A percentile compares a stretch with the other conserved stretches of the same genome.
Conservation (phyloP, 2,888 invertebrate genomes). For the Julus scanicus region DNA sequence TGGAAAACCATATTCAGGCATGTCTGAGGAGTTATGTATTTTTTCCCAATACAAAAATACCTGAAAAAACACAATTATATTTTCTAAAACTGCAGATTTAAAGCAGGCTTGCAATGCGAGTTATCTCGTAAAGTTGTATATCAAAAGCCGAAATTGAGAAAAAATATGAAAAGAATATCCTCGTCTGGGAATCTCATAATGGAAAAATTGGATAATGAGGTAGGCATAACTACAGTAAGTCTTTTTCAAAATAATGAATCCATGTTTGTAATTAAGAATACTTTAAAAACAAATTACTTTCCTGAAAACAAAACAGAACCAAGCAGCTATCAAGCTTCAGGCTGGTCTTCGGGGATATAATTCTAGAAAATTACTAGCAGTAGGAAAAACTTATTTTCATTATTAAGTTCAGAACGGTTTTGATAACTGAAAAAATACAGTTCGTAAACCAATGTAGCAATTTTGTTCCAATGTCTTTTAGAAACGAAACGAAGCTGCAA, state of each 20-base stretch:
- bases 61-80: too few species aligned
- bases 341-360: neutral
- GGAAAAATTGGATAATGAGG: neutral
- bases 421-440: too few species aligned
- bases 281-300: neutral
- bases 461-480: neutral
- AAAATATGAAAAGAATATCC: neutral
- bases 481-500: slow-evolving; percentile 10
- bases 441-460: too few species aligned
- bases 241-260: neutral
- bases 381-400: neutral
- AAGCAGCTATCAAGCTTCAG: slow-evolving; percentile 18
- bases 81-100: neutral
- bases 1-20: too few species aligned
- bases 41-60: too few species aligned
- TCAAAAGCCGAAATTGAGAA: slow-evolving; percentile 8
- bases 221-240: neutral
- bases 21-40: too few species aligned
- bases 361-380: slow-evolving; percentile 3
- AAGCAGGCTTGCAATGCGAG: neutral
- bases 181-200: neutral
- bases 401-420: too few species aligned
- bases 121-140: neutral
- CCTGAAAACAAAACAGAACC: neutral
- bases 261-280: neutral